phyloP scores from a whole-genome alignment of 2,888 invertebrate genomes.

The Calephelis perditalis region DNA sequence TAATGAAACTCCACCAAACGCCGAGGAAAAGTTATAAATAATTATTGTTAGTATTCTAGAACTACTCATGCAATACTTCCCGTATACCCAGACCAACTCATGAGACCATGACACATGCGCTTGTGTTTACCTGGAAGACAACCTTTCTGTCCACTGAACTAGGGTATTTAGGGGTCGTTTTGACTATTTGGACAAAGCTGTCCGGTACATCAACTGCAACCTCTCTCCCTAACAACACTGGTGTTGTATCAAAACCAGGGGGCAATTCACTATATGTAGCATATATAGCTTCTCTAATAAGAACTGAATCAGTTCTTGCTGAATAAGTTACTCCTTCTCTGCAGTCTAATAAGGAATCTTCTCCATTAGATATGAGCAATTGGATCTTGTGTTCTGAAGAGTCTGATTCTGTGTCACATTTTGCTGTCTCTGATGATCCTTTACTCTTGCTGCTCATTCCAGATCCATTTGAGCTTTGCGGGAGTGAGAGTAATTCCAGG shows the following conservation, averaged over 20 bases:
- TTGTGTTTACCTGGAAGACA: slow-evolving; percentile 67
- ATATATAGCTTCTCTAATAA: slow-evolving; percentile 68
- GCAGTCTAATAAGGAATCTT: slow-evolving; percentile 65
- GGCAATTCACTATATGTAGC: slow-evolving; percentile 64
- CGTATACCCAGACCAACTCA: slow-evolving; percentile 28
- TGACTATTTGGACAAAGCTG: slow-evolving; percentile 89
- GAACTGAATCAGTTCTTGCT: slow-evolving; percentile 70
- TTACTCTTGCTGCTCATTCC: slow-evolving; percentile 65
- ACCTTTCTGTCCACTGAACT: slow-evolving; percentile 76
- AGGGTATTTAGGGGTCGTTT: slow-evolving; percentile 84
- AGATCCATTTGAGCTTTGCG: slow-evolving; percentile 67
- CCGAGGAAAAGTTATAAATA: too few relatives aligned
- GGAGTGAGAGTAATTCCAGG: slow-evolving; percentile 59
- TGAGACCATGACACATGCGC: slow-evolving; percentile 35
- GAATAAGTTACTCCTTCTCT: slow-evolving; percentile 69
- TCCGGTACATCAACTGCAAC: slow-evolving; percentile 94
- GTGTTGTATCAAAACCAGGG: slow-evolving; percentile 69
- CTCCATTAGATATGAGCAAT: slow-evolving; percentile 65
- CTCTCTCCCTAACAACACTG: slow-evolving; percentile 75
- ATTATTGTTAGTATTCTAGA: slow-evolving; percentile 2
- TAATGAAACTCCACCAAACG: too few relatives aligned
- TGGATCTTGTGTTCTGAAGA: slow-evolving; percentile 69
- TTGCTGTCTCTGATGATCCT: slow-evolving; percentile 63
- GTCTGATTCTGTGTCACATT: slow-evolving; percentile 63
- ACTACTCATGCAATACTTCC: slow-evolving; percentile 9